Conservation (phyloP, 1,140 invertebrate genomes). For the Caerostris darwini region DNA sequence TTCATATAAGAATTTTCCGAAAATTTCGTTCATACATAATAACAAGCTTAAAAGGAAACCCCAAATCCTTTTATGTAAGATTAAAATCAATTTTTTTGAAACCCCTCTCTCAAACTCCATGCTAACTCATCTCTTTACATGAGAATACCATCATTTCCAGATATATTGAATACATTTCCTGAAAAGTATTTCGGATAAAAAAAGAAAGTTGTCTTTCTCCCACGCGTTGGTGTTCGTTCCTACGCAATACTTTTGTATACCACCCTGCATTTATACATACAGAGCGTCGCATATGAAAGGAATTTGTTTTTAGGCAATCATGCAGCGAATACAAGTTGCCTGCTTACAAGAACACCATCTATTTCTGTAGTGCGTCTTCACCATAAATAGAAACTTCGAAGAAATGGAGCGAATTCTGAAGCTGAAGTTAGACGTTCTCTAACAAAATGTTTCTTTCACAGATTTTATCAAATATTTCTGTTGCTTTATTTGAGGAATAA, state of each 20-base stretch:
- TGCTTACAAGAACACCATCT: too few relatives aligned
- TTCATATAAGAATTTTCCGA: too few relatives aligned
- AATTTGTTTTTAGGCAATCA: neutral
- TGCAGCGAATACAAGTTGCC: neutral
- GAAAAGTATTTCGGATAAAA: neutral
- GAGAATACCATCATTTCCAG: neutral
- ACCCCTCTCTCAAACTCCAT: neutral
- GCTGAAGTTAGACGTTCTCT: too few relatives aligned
- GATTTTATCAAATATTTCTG: too few relatives aligned
- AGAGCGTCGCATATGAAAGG: neutral
- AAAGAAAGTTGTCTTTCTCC: neutral
- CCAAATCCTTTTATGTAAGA: neutral
- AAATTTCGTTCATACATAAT: neutral
- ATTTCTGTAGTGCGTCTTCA: too few relatives aligned
- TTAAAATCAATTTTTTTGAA: neutral
- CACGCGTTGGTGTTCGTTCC: neutral
- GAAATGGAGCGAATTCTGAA: too few relatives aligned
- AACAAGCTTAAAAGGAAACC: neutral
- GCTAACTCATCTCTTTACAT: neutral
- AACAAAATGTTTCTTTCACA: too few relatives aligned
- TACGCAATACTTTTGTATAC: neutral
- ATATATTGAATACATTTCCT: neutral
- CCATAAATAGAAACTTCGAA: too few relatives aligned
- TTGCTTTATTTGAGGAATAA: too few relatives aligned
- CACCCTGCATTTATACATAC: neutral